Evolutionary conservation across 2,888 invertebrate species (phyloP).

Genomic region (Catocala nupta): DNA sequence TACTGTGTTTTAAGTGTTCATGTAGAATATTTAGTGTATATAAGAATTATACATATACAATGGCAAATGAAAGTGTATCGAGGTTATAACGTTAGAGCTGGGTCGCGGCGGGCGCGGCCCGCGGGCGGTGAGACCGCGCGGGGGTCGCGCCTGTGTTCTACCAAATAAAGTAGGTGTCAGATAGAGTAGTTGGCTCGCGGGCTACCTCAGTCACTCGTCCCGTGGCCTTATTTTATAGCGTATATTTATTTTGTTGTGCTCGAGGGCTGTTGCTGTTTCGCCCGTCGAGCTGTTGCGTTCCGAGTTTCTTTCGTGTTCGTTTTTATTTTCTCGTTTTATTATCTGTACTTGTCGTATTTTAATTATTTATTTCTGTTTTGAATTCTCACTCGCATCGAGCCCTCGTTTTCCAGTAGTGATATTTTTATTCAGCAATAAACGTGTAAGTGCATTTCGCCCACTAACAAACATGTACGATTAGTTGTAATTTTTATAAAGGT

Average conservation of each 20-base stretch:
- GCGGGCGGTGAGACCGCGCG: slow-evolving; percentile 51
- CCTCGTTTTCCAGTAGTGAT: slow-evolving; percentile 87
- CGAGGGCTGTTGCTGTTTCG: slow-evolving; percentile 85
- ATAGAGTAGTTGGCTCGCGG: slow-evolving; percentile 78
- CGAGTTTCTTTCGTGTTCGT: slow-evolving; percentile 82
- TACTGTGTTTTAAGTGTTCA: slow-evolving; percentile 85
- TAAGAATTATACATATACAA: slow-evolving; percentile 78
- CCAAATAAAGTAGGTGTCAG: slow-evolving; percentile 66
- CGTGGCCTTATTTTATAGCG: slow-evolving; percentile 81
- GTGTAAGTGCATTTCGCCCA: slow-evolving; percentile 82
- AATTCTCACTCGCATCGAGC: slow-evolving; percentile 81
- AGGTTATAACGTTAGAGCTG: slow-evolving; percentile 51
- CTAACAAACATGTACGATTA: slow-evolving; percentile 75
- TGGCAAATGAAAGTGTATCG: slow-evolving; percentile 63
- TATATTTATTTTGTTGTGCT: slow-evolving; percentile 85
- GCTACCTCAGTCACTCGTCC: slow-evolving; percentile 85
- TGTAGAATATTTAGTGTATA: slow-evolving; percentile 82
- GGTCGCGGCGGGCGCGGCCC: slow-evolving; percentile 55
- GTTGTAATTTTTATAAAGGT: slow-evolving; percentile 81
- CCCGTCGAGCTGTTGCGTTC: slow-evolving; percentile 81
- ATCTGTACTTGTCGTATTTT: slow-evolving; percentile 77
- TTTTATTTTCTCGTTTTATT: slow-evolving; percentile 78
- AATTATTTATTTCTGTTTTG: slow-evolving; percentile 83
- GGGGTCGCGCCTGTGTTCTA: slow-evolving; percentile 54
- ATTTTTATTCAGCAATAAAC: slow-evolving; percentile 86